phyloP scores from a whole-genome alignment of 2,113 vertebrate species.

The Glaucomys volans region DNA sequence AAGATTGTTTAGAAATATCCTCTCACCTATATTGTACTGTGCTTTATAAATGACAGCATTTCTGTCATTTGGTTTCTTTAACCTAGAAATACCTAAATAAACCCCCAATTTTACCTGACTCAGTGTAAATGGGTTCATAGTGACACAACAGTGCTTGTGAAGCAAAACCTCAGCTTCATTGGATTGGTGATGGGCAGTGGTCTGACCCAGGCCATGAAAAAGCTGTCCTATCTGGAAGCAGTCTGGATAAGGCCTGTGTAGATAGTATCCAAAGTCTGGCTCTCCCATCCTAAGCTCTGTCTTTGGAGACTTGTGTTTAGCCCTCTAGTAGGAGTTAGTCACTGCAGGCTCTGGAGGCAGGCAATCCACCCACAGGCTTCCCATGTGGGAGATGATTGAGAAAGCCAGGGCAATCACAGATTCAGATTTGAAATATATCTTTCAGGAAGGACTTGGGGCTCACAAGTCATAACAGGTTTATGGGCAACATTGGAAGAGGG shows the following conservation, averaged over 20 bases:
- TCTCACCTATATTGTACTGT: background rate
- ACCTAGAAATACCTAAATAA: background rate
- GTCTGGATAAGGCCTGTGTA: background rate
- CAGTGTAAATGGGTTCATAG: background rate
- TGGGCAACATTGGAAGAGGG: background rate
- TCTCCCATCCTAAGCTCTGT: background rate
- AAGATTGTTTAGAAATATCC: background rate
- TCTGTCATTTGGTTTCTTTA: background rate
- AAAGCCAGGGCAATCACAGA: background rate
- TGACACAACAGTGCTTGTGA: no score
- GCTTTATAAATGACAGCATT: background rate
- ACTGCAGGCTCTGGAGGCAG: background rate
- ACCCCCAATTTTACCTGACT: background rate
- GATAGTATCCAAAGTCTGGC: background rate
- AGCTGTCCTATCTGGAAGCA: background rate
- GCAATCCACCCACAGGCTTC: background rate
- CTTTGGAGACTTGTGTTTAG: background rate
- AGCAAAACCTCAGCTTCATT: background rate
- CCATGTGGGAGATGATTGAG: background rate
- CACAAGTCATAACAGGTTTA: background rate
- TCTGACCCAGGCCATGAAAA: background rate
- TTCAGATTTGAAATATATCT: background rate
- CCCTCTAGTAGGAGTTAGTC: background rate
- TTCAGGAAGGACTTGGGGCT: background rate
- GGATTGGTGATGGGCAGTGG: background rate